phyloP scores from a whole-genome alignment of 2,797 vertebrate genomes.

The Lepidocolaptes lacrymiger region DNA sequence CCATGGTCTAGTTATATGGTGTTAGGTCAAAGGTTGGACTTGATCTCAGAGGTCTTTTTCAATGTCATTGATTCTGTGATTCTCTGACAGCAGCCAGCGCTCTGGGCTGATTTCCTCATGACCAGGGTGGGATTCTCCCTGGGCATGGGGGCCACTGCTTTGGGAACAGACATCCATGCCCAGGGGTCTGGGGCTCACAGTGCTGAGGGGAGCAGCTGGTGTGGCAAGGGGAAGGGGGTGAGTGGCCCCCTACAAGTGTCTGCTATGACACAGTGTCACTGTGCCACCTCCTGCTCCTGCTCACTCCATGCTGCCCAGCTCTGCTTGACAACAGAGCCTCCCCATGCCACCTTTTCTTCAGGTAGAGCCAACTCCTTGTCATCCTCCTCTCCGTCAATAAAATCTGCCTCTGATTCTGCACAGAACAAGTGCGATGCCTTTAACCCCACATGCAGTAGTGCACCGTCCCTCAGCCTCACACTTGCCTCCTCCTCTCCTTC shows the following conservation, averaged over 20 bases:
- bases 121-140: fast-evolving
- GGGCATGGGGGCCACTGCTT: fast-evolving
- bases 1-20: not conserved
- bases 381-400: not conserved
- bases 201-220: not conserved
- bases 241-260: no score
- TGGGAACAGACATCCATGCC: fast-evolving
- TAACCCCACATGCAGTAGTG: fast-evolving
- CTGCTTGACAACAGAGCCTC: no score
- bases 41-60: not conserved
- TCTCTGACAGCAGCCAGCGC: not conserved
- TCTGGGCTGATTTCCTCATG: not conserved
- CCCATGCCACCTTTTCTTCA: fast-evolving
- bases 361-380: not conserved
- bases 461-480: fast-evolving
- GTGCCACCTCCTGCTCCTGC: not conserved
- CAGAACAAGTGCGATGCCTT: not conserved
- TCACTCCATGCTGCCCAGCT: not conserved
- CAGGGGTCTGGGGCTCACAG: fast-evolving
- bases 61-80: not conserved
- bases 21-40: not conserved
- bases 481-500: not conserved
- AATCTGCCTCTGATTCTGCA: not conserved
- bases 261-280: not conserved
- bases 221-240: no score